Evolutionary conservation across 1,140 invertebrate species (phyloP), one percentile per base, ranked within the genome.

Genomic region (Drosophila erecta): DNA sequence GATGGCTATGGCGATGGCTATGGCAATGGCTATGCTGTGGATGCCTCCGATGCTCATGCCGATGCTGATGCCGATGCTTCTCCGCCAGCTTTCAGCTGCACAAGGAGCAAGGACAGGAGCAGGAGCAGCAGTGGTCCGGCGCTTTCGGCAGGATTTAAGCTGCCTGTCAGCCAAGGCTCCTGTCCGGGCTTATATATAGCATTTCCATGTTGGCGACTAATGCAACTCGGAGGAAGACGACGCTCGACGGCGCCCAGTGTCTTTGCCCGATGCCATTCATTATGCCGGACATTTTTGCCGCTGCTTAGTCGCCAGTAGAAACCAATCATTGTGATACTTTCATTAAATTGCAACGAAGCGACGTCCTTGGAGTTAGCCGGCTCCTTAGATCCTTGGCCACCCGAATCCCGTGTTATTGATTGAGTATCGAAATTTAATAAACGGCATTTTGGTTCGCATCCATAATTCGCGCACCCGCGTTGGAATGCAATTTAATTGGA

Each of bases 271-370:
- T 89, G 85, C 79, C 84, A 89, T 89, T 89, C 84, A 89, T 84
- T 89, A 89, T 84, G 76, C 80, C 65, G 79, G 84, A 90, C 84
- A 89, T 89, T 83, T 89, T 84, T 89, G 84, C 80, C 74, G 76
- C 79, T 81, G 79, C 79, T 78, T 77, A 87, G 84, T 80, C 75
- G 79, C 79, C 80, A 80, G 81, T 81, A 65, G 79, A 89, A 89
- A 89, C 84, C 84, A 89, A 89, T 89, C 85, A 89, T 89, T 89
- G 84, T 84, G 84, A 89, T 89, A 89, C 85, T 89, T 89, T 89
- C 84, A 89, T 89, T 89, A 89, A 89, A 89, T 71, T 87, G 67
- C 59, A 38, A 65, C 72, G 44, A 17, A 33, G 38, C 58, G 66
- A 46, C 57, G 47, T 50, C 10, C 49, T 35, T 33, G 24, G 24